A percentile compares a stretch with the other conserved stretches of the same genome.
phyloP scores from a whole-genome alignment of 1,140 invertebrate species.

The Scaptomyza graminum region DNA sequence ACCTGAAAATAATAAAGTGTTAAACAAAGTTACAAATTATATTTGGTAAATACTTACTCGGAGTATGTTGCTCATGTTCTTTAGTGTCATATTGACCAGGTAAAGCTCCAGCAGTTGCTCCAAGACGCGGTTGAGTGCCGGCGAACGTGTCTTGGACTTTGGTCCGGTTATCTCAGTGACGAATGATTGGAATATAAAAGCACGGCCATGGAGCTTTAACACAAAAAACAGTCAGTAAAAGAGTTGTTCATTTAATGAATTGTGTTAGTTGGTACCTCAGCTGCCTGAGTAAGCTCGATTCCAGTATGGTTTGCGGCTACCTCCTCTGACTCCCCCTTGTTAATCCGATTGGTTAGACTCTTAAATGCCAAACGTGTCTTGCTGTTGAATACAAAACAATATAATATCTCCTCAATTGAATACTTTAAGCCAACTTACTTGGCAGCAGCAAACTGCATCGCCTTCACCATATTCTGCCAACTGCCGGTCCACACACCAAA shows the following conservation, averaged over 20 bases:
- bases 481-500: too few species aligned
- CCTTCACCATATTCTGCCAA: constrained; percentile 87
- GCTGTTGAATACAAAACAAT: constrained; percentile 83
- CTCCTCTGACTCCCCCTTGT: constrained; percentile 86
- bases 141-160: constrained; percentile 71
- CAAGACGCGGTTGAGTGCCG: constrained; percentile 86
- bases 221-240: not conserved
- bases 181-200: constrained; percentile 88
- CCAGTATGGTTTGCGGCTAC: constrained; percentile 94
- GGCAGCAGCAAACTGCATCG: constrained; percentile 88
- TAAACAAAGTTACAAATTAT: not conserved
- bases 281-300: constrained; percentile 90
- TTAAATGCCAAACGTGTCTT: constrained; percentile 88
- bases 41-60: constrained; percentile 87
- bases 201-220: constrained; percentile 88
- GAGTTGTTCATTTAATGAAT: not conserved
- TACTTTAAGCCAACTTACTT: constrained; percentile 85
- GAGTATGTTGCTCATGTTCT: constrained; percentile 90
- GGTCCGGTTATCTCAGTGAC: constrained; percentile 85
- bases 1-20: constrained; percentile 86
- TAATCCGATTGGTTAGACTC: constrained; percentile 87
- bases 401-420: too few species aligned
- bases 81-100: constrained; percentile 89
- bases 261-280: constrained; percentile 85
- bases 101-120: constrained; percentile 90